Evolutionary conservation across 2,113 vertebrate genomes (phyloP), one percentile per base, ranked within the genome.

Genomic region (Nanorana parkeri): DNA sequence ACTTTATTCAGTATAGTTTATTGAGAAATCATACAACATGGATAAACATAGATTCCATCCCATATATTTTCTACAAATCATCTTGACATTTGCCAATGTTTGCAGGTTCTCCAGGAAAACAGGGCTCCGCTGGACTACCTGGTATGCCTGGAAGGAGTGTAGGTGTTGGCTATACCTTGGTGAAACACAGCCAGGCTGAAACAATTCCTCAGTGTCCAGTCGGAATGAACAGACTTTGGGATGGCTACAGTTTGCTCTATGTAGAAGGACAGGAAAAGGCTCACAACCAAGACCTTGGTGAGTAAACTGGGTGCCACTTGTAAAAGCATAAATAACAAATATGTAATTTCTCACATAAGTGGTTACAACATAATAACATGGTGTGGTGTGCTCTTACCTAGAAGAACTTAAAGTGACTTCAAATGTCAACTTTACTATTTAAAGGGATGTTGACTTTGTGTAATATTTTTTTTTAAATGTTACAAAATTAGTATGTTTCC

Each of bases 211-310:
- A 92, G 17, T 99, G 97, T 80, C 97, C 97, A 3, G 68, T 94
- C 23, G 96, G 96, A 20, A 99, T 97, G 96, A 93, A 55, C 74
- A 93, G 89, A 60, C 92, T 99, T 41, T 99, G 97, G 98, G 96
- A 97, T 0, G 97, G 98, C 11, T 99, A 96, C 93, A 99, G 97
- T 65, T 87, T 99, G 79, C 84, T 99, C 29, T 99, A 96, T 0
- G 96, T 99, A 87, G 96, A 99, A 85, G 97, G 97, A 0, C 97
- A 99, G 89, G 97, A 99, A 83, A 99, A 98, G 87, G 91, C 96
- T 1, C 97, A 99, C 89, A 98, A 97, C 92, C 97, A 99, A 89
- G 97, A 99, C 69, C 92, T 99, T 0, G 96, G 97, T 99, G 88
- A 90, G 93, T 84, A 68, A 24, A 63, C n/a, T n/a, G 17, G 36